phyloP scores from a whole-genome alignment of 2,888 invertebrate species.

The Sturmia bella region DNA sequence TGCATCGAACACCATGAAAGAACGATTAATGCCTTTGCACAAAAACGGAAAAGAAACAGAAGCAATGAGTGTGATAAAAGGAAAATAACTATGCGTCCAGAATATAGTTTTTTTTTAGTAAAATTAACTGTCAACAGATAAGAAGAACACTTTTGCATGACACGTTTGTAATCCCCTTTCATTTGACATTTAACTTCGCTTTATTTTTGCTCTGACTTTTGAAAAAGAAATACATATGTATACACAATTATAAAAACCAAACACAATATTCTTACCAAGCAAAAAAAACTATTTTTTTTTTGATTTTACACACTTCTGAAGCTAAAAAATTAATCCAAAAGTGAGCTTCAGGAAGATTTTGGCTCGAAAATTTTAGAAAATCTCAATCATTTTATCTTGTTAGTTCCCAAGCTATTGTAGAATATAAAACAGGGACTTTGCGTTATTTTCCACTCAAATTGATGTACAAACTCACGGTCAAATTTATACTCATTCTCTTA shows the following conservation, averaged over 20 bases:
- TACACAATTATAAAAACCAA: conserved; percentile 10
- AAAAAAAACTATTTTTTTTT: conserved; percentile 55
- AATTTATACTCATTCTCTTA: no score
- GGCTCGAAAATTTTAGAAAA: no score
- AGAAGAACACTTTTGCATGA: conserved; percentile 28
- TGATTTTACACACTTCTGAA: no score
- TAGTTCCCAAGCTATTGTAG: no score
- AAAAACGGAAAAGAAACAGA: background rate
- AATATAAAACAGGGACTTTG: no score
- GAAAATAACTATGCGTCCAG: conserved; percentile 14
- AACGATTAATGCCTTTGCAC: conserved; percentile 37
- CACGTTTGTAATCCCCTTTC: conserved; percentile 31
- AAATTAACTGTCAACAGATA: conserved; percentile 68
- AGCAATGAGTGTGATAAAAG: background rate
- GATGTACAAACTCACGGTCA: no score
- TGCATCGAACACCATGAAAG: conserved; percentile 27
- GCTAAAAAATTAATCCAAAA: no score
- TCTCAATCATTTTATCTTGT: no score
- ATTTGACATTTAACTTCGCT: conserved; percentile 12
- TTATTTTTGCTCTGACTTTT: conserved; percentile 6
- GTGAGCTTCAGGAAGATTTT: no score
- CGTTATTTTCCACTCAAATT: no score
- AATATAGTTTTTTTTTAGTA: conserved; percentile 48
- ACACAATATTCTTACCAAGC: conserved; percentile 31
- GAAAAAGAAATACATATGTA: conserved; percentile 12